Conservation (phyloP, 2,888 invertebrate species). For the Philaethria dido region DNA sequence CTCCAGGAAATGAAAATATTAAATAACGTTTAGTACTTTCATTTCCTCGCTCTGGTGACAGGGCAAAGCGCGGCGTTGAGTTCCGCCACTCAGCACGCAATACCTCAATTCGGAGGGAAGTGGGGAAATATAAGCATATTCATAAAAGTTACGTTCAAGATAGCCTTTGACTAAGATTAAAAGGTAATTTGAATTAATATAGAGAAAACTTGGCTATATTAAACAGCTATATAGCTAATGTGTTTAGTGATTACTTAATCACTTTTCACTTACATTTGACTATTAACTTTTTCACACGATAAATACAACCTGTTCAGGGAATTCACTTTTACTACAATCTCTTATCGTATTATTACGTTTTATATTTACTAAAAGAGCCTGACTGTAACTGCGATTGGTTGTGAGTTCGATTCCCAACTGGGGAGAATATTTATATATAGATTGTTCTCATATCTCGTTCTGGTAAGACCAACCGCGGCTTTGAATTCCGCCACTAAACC, state of each 20-base stretch:
- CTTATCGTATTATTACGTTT: background rate
- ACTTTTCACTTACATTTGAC: slow-evolving; percentile 14
- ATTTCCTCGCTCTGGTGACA: too few relatives aligned
- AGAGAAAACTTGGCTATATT: slow-evolving; percentile 22
- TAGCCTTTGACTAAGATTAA: background rate
- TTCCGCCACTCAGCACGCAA: too few relatives aligned
- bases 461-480: too few relatives aligned
- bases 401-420: background rate
- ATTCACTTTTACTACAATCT: background rate
- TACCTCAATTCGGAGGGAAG: too few relatives aligned
- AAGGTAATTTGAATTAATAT: slow-evolving; percentile 13
- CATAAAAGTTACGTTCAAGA: background rate
- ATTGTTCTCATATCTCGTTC: too few relatives aligned
- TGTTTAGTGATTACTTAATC: slow-evolving; percentile 28
- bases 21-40: too few relatives aligned
- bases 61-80: too few relatives aligned
- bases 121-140: too few relatives aligned
- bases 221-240: slow-evolving; percentile 14
- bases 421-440: too few relatives aligned
- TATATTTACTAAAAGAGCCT: background rate
- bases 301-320: background rate
- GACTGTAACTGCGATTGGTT: background rate
- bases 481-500: too few relatives aligned
- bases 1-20: too few relatives aligned
- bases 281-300: slow-evolving; percentile 24